phyloP scores from a whole-genome alignment of 2,888 invertebrate species.

The Dilophus febrilis region DNA sequence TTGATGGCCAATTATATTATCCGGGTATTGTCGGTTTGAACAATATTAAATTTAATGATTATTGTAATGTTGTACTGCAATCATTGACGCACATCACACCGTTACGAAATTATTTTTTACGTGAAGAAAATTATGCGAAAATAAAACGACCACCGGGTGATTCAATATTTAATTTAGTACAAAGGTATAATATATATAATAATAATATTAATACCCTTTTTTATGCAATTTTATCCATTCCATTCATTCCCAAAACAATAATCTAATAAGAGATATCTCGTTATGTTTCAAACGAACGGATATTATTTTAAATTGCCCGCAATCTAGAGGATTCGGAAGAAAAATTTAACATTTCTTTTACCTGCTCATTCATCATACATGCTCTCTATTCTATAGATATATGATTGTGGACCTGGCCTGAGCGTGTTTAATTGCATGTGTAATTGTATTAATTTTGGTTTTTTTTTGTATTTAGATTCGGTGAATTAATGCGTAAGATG shows the following conservation, averaged over 20 bases:
- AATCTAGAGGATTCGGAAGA: too few species aligned
- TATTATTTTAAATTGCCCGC: too few species aligned
- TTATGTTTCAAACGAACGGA: too few species aligned
- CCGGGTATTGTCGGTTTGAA: conserved; percentile 96
- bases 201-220: conserved; percentile 3
- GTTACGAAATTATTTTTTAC: conserved; percentile 82
- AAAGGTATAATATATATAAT: conserved; percentile 23
- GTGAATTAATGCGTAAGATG: conserved; percentile 87
- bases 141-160: conserved; percentile 90
- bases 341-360: too few species aligned
- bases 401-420: too few species aligned
- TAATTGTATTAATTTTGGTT: too few species aligned
- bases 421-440: too few species aligned
- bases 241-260: neutral
- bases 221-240: neutral
- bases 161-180: conserved; percentile 78
- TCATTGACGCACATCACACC: conserved; percentile 91
- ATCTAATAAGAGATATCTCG: too few species aligned
- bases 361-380: too few species aligned
- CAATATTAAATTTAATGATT: conserved; percentile 99
- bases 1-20: conserved; percentile 89
- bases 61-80: conserved; percentile 95
- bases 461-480: conserved; percentile 40
- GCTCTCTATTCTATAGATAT: too few species aligned
- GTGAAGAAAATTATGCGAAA: conserved; percentile 80